Evolutionary conservation across 2,888 invertebrate species (phyloP).

Genomic region (Dryobotodes eremita): DNA sequence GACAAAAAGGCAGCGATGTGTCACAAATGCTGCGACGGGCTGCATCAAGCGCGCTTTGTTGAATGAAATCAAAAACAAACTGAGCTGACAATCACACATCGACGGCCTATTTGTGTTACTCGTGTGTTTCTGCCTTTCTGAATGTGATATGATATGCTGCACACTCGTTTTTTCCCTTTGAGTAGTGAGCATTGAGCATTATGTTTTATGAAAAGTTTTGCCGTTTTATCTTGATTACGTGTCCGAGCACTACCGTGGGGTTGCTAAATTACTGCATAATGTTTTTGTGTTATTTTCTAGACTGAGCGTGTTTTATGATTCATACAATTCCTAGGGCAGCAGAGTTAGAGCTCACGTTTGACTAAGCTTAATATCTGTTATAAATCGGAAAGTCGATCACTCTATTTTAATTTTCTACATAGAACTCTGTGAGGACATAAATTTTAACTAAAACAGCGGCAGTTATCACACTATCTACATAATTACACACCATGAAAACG

Average conservation of each 20-base stretch:
- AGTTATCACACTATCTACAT: constrained; percentile 22
- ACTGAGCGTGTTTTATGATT: constrained; percentile 8
- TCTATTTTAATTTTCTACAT: no score
- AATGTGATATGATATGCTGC: constrained; percentile 50
- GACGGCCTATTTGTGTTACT: constrained; percentile 64
- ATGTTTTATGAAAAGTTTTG: constrained; percentile 48
- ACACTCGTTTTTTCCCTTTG: constrained; percentile 56
- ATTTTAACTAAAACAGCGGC: constrained; percentile 3
- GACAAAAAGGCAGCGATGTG: constrained; percentile 76
- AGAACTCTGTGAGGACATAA: not conserved
- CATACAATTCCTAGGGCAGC: not conserved
- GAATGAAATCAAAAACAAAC: constrained; percentile 85
- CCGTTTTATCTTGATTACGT: constrained; percentile 26
- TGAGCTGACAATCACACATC: constrained; percentile 74
- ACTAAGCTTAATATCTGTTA: not conserved
- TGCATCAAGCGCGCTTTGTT: constrained; percentile 80
- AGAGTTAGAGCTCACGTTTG: not conserved
- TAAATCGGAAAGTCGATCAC: not conserved
- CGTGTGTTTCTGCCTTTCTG: constrained; percentile 53
- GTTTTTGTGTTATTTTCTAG: not conserved
- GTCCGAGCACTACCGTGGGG: constrained; percentile 5
- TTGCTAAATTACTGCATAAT: not conserved
- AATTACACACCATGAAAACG: constrained; percentile 52
- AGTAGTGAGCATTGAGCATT: constrained; percentile 43
- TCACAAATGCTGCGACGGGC: constrained; percentile 80